Evolutionary conservation across 2,888 invertebrate species (phyloP), one percentile per base, ranked within the genome.

Genomic region (Nomada fabriciana): DNA sequence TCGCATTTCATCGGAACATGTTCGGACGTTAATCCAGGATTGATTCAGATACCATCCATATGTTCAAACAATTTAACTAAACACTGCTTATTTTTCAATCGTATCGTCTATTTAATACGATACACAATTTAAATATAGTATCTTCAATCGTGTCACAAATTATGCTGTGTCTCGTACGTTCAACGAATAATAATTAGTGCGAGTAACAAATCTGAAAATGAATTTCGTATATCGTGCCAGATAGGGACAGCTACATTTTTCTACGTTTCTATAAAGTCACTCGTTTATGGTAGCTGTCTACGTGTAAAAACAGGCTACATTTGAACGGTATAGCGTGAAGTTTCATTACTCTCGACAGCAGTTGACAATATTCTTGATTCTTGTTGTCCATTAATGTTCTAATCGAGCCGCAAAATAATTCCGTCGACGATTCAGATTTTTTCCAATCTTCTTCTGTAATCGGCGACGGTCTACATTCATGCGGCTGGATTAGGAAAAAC

Each of bases 221-320:
- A 55, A 63, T 61, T 53, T 2, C 25, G 18, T n/a, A 18, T 2
- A 25, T 11, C 11, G 15, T 36, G 42, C 69, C 15, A 65, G 60
- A 65, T 36, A 47, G 65, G 65, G 65, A 80, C 29, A 52, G 36
- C 7, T 20, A 20, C 60, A 53, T 74, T 70, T 61, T 5, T 50
- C 57, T 25, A 72, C 42, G 23, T 43, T 23, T 52, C 53, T 67
- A 75, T 42, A 55, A 53, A 13, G 63, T 70, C 60, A 67, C 55
- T 61, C 52, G 63, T 75, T 42, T 63, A 55, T 57, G 52, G 57
- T 76, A 68, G 25, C 36, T 55, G 53, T 79, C 61, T 80, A 77
- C 73, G 29, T 82, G 82, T 84, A 82, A 72, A 36, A 82, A 81
- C 50, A 42, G 60, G n/a, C 67, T 73, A 82, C 52, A 61, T n/a